Conservation (phyloP, 2,113 vertebrate species). For the Podiceps cristatus region DNA sequence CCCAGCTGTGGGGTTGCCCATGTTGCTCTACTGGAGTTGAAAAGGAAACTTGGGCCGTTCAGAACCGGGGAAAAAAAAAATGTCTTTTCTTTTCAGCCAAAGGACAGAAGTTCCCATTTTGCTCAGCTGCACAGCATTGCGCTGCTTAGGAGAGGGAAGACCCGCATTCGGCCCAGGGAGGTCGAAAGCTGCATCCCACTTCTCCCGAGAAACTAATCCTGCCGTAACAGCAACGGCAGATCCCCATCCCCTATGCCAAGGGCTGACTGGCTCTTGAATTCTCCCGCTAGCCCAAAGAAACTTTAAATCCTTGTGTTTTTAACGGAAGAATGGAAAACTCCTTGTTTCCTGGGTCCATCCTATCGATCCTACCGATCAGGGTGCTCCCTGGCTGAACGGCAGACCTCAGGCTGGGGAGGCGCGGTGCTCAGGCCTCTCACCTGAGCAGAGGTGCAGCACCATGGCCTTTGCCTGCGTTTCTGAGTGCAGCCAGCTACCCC, state of each 20-base stretch:
- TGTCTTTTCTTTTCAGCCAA: neutral
- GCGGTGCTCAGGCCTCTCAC: accelerated
- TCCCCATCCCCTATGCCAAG: neutral
- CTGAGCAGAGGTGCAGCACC: neutral
- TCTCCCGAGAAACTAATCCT: neutral
- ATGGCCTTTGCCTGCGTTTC: neutral
- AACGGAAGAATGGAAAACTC: neutral
- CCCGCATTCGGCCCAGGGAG: neutral
- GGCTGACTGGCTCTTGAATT: neutral
- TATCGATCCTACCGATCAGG: accelerated
- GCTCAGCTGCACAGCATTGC: neutral
- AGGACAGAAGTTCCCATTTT: neutral
- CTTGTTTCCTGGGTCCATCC: neutral
- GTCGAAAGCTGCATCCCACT: neutral
- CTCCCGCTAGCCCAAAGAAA: neutral
- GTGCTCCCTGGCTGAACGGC: neutral
- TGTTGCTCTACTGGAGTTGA: neutral
- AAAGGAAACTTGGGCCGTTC: neutral
- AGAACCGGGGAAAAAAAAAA: neutral
- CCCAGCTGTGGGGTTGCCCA: neutral
- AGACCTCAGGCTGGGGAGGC: neutral
- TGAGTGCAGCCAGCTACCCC: neutral
- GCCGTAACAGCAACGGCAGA: accelerated
- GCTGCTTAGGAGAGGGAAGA: neutral
- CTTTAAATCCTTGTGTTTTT: neutral